Evolutionary conservation across 1,140 invertebrate species (phyloP).

Genomic region (Brachystomella parvula): DNA sequence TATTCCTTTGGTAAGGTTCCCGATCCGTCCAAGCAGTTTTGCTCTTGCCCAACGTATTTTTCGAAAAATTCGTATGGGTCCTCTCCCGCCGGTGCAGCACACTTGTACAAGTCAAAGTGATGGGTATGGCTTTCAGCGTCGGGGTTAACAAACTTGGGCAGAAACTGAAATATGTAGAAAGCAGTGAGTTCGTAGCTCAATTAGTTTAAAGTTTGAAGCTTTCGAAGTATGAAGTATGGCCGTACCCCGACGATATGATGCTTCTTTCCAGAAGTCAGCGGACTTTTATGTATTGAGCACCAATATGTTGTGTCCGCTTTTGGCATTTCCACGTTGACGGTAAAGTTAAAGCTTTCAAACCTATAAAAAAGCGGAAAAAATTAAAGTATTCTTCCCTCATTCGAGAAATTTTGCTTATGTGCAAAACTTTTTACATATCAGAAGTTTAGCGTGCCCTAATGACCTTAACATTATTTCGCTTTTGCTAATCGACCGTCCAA

Average conservation of each 20-base stretch:
- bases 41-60: slow-evolving; percentile 4
- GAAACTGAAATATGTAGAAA: not conserved
- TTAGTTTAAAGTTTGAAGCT: not conserved
- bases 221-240: not conserved
- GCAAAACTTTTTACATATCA: no score
- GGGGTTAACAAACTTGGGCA: not conserved
- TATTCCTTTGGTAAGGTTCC: not conserved
- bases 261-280: not conserved
- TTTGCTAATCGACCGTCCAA: no score
- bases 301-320: not conserved
- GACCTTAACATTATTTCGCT: no score
- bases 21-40: not conserved
- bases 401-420: no score
- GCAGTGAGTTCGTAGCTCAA: not conserved
- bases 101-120: slow-evolving; percentile 18
- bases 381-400: no score
- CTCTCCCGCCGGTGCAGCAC: slow-evolving; percentile 9
- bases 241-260: slow-evolving; percentile 7
- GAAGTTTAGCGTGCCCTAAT: no score
- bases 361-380: not conserved
- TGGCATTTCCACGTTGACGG: not conserved
- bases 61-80: slow-evolving; percentile 18
- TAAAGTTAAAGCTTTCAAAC: not conserved
- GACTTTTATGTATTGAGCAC: slow-evolving; percentile 9
- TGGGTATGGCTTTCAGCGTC: slow-evolving; percentile 14